Percentiles rank a stretch among this genome's conserved stretches.
These are phyloP conservation scores for Leptopterna dolabrata DNA, from an alignment of 2,888 invertebrate genomes.

Conservation along the genomic window DNA sequence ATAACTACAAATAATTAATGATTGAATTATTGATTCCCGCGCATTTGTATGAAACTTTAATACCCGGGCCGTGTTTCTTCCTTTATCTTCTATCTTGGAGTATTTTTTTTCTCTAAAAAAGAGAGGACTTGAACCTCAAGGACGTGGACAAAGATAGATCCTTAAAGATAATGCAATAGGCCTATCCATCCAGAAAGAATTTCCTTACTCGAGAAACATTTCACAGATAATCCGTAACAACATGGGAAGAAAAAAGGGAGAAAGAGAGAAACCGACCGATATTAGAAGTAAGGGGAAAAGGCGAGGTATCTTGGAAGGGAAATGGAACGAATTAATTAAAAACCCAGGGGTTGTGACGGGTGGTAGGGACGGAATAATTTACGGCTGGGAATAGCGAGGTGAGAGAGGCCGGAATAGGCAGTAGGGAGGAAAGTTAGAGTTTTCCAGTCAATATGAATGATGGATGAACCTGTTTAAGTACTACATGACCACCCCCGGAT, in stretches of 20 bases:
- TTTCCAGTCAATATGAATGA: slow-evolving; percentile 28
- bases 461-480: background rate
- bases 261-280: background rate
- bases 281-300: background rate
- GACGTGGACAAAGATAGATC: too few species aligned
- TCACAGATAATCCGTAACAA: background rate
- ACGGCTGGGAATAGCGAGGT: background rate
- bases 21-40: too few species aligned
- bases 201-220: background rate
- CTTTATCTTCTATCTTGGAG: too few species aligned
- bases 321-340: slow-evolving; percentile 47
- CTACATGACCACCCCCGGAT: background rate
- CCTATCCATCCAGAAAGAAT: background rate
- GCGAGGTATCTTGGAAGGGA: slow-evolving; percentile 16
- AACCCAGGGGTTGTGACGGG: background rate
- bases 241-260: background rate
- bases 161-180: background rate
- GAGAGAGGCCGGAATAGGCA: background rate
- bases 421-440: background rate
- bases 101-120: too few species aligned
- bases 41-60: too few species aligned
- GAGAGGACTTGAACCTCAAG: too few species aligned
- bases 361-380: background rate
- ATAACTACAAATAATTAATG: too few species aligned
- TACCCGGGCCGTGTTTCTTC: too few species aligned